Conservation (phyloP, 2,797 vertebrate species). For the Ctenopoma multispine region DNA sequence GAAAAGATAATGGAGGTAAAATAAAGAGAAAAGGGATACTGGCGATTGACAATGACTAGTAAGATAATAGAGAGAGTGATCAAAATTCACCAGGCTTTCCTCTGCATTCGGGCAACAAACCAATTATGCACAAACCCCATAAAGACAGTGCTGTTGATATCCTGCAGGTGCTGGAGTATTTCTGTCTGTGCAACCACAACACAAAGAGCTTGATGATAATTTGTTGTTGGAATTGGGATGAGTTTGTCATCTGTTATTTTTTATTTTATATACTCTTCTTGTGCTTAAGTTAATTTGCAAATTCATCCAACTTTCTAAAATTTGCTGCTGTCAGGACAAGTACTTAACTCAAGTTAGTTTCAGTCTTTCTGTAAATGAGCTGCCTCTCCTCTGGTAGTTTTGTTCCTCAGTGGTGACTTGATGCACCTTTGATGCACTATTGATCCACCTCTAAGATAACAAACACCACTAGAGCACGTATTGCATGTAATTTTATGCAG, state of each 20-base stretch:
- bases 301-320: conserved; percentile 44
- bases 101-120: conserved; percentile 57
- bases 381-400: conserved; percentile 26
- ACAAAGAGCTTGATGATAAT: conserved; percentile 39
- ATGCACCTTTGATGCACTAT: conserved; percentile 4
- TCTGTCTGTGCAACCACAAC: conserved; percentile 33
- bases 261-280: conserved; percentile 14
- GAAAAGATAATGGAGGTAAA: conserved; percentile 46
- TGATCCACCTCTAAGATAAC: conserved; percentile 45
- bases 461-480: conserved; percentile 19
- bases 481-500: too few relatives aligned
- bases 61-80: conserved; percentile 60
- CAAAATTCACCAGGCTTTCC: conserved; percentile 59
- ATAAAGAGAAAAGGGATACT: conserved; percentile 38
- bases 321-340: conserved; percentile 40
- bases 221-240: conserved; percentile 28
- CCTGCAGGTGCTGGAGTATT: conserved; percentile 39
- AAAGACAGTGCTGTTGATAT: conserved; percentile 36
- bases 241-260: conserved; percentile 40
- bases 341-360: conserved; percentile 15
- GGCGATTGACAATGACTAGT: conserved; percentile 67
- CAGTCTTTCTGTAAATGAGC: conserved; percentile 30
- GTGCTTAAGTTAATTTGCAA: conserved; percentile 28
- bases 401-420: conserved; percentile 21
- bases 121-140: conserved; percentile 63